These are phyloP conservation scores for Bergia puertoricense DNA, from an alignment of 92 coral and sea anemone species.

Conservation along the genomic window DNA sequence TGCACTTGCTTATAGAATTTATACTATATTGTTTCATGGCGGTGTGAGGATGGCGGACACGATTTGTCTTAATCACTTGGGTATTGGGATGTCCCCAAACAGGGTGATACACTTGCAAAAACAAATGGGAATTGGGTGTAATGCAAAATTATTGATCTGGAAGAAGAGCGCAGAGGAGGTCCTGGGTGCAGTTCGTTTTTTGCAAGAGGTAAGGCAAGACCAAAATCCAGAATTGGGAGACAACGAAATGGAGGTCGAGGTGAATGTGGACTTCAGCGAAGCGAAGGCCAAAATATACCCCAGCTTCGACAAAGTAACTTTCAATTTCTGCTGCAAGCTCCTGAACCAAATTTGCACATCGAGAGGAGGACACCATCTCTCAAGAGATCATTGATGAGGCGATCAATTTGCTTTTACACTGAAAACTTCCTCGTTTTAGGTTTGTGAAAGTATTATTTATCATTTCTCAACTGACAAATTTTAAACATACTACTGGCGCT, in stretches of 20 bases:
- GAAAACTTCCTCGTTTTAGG: background rate
- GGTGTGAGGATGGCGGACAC: slow-evolving; percentile 50
- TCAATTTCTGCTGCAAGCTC: background rate
- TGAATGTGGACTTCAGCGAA: background rate
- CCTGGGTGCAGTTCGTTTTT: background rate
- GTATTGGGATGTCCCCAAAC: slow-evolving; percentile 64
- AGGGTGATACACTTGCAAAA: slow-evolving; percentile 52
- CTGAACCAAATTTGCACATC: background rate
- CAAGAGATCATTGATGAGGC: background rate
- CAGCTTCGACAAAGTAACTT: background rate
- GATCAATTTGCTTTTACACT: background rate
- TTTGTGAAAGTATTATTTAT: background rate
- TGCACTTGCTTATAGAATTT: slow-evolving; percentile 62
- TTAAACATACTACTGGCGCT: no score
- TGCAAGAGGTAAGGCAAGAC: background rate
- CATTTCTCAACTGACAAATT: no score
- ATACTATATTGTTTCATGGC: slow-evolving; percentile 49
- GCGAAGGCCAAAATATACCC: background rate
- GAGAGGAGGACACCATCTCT: background rate
- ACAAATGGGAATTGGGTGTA: slow-evolving; percentile 57
- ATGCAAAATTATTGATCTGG: slow-evolving; percentile 60
- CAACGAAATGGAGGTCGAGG: background rate
- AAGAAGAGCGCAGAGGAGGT: slow-evolving; percentile 53
- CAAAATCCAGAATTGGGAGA: background rate
- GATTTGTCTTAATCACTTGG: slow-evolving; percentile 51